These are phyloP conservation scores for Suillia variegata DNA, from an alignment of 2,888 invertebrate species.

Conservation along the genomic window DNA sequence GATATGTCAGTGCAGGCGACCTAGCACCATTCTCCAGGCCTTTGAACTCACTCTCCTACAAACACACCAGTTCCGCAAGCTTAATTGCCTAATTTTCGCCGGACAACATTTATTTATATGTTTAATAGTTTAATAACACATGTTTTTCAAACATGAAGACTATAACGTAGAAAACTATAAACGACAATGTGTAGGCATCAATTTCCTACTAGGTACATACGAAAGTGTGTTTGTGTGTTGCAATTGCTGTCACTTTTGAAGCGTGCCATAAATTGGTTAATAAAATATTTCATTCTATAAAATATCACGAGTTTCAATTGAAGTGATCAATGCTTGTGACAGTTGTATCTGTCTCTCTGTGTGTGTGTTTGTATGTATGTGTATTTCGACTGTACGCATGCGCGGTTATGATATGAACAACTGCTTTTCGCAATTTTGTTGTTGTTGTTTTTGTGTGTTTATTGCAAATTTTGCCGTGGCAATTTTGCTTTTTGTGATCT, in stretches of 20 bases:
- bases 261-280: constrained; percentile 60
- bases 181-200: too few species aligned
- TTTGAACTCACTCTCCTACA: too few species aligned
- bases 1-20: too few species aligned
- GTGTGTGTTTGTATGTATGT: too few species aligned
- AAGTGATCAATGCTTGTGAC: not conserved
- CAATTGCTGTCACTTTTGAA: constrained; percentile 35
- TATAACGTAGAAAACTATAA: too few species aligned
- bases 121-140: too few species aligned
- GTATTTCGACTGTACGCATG: not conserved
- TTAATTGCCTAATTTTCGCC: too few species aligned
- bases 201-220: not conserved
- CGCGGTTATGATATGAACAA: not conserved
- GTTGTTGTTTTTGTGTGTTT: not conserved
- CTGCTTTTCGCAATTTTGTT: not conserved
- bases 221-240: constrained; percentile 1
- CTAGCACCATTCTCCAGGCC: too few species aligned
- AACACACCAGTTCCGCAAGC: too few species aligned
- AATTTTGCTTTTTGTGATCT: not conserved
- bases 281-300: constrained; percentile 49
- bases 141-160: too few species aligned
- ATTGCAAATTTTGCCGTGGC: not conserved
- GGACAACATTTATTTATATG: too few species aligned
- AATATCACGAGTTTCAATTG: constrained; percentile 28
- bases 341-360: too few species aligned